Evolutionary conservation across 1,140 invertebrate genomes (phyloP), one percentile per base, ranked within the genome.

Genomic region (Eufriesea mexicana): DNA sequence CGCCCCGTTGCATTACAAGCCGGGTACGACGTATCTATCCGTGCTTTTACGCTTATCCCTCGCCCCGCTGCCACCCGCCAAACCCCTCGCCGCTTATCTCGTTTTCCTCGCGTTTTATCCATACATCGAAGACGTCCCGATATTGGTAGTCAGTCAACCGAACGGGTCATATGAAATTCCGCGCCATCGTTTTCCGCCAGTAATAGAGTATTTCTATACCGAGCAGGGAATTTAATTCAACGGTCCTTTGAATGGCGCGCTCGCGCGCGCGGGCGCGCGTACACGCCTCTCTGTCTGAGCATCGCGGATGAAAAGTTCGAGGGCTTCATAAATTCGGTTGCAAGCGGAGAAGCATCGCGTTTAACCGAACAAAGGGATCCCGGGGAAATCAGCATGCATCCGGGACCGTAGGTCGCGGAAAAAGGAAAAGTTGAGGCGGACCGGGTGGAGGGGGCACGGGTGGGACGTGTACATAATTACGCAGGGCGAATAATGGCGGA

Each of bases 221-320:
- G 35, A 67, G 67, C 23, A 51, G 73, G 71, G 79, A 86, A 86
- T 86, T 82, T 85, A 86, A 86, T 86, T 85, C 83, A 85, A 85
- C 72, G 61, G 7, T 59, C n/a, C 28, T 85, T 79, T 87, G 83
- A 87, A 86, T 84, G 74, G 78, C 73, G 72, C 74, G n/a, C 67
- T n/a, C 25, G 35, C 35, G 1, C 35, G 35, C 35, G 35, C 35
- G 35, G 1, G 35, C 35, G 35, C 35, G 35, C 35, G 35, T 35
- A 35, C 35, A 35, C 35, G 35, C 4, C 0, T n/a, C 9, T 45
- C 2, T 68, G 51, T 70, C 64, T 42, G 54, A 77, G 83, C 83
- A 72, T 81, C 83, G 73, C 59, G 64, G 59, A 67, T 86, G 78
- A 86, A 86, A 86, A 84, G 73, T 86, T 86, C 73, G 76, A 67